Base-by-base conservation (phyloP, 2,797 vertebrate species). In the Helarctos malayanus region DNA sequence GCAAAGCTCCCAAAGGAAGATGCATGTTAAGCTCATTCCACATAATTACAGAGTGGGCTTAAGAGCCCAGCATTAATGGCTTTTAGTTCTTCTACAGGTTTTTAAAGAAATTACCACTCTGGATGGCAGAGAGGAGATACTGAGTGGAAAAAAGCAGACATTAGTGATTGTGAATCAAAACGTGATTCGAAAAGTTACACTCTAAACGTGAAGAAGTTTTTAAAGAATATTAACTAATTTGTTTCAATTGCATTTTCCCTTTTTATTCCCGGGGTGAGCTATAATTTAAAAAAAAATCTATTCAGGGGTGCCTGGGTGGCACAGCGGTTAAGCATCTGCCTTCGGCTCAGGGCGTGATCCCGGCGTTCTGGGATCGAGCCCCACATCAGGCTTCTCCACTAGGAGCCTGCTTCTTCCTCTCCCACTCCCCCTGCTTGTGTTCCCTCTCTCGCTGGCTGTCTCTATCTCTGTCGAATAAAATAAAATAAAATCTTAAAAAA, bases 161-260 rank as follows among this genome's bases (percentile, higher is more conserved):
- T 13, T 32, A 63, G 56, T 41, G 38, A 73, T n/a, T 79, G n/a
- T 79, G n/a, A 94, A 27, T 81, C 71, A 83, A 91, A 93, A 88
- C 94, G n/a, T 38, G 49, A 91, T 59, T 68, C 27, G 65, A 87
- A 90, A 85, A 76, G 49, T 63, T 95, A 57, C 16, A 91, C 23
- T 93, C 71, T 91, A 35, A 87, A 57, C 14, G 35, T 88, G 63
- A 93, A 78, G n/a, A 94, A 63, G 7, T 89, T 95, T 89, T 81
- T 41, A 41, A 94, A 89, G 59, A 88, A 79, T 41, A 83, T 47
- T 29, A 63, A 78, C 4, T 11, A 80, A 61, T 73, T 86, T 25
- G 56, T 89, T 92, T 75, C 49, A 87, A 19, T 76, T 95, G 45
- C 21, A n/a, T 65, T 93, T 83, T 54, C 47, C 47, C 27, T 86